A percentile compares a stretch with the other conserved stretches of the same genome.
Evolutionary conservation across 1,140 invertebrate genomes (phyloP).

Genomic region (Panonychus citri): DNA sequence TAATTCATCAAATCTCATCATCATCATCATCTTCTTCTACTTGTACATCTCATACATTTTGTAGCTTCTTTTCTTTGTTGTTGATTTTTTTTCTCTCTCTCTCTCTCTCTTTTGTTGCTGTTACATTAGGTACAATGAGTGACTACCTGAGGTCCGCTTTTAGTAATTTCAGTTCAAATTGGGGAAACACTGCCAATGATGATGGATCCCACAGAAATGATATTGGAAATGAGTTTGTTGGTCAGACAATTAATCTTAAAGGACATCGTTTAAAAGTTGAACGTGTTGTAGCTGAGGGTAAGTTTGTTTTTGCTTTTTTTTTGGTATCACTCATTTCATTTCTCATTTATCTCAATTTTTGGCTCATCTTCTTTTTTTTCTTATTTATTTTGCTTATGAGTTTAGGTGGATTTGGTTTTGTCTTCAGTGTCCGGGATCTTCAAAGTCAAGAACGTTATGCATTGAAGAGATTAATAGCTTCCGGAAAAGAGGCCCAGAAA

Average conservation of each 20-base stretch:
- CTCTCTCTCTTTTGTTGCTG: too few relatives aligned
- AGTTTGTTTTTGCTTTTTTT: conserved; percentile 15
- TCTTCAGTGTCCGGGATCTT: conserved; percentile 8
- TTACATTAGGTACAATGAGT: background rate
- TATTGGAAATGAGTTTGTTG: conserved; percentile 36
- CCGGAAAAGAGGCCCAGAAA: conserved; percentile 9
- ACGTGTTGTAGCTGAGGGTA: conserved; percentile 80
- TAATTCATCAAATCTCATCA: too few relatives aligned
- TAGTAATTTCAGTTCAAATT: conserved; percentile 1
- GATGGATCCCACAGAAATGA: background rate
- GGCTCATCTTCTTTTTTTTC: background rate
- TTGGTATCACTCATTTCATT: background rate
- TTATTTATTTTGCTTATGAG: background rate
- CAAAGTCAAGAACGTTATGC: conserved; percentile 7
- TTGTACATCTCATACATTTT: too few relatives aligned
- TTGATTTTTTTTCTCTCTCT: too few relatives aligned
- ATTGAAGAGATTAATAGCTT: conserved; percentile 8
- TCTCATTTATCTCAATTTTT: background rate
- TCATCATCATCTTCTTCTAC: too few relatives aligned
- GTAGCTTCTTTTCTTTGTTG: too few relatives aligned
- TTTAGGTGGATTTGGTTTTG: conserved; percentile 12
- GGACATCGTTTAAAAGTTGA: conserved; percentile 66
- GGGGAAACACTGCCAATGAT: background rate
- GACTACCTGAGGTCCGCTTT: conserved; percentile 2
- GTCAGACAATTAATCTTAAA: conserved; percentile 64